A percentile compares a stretch with the other conserved stretches of the same genome.
phyloP scores from a whole-genome alignment of 1,140 invertebrate species.

The Hyposmocoma kahamanoa region DNA sequence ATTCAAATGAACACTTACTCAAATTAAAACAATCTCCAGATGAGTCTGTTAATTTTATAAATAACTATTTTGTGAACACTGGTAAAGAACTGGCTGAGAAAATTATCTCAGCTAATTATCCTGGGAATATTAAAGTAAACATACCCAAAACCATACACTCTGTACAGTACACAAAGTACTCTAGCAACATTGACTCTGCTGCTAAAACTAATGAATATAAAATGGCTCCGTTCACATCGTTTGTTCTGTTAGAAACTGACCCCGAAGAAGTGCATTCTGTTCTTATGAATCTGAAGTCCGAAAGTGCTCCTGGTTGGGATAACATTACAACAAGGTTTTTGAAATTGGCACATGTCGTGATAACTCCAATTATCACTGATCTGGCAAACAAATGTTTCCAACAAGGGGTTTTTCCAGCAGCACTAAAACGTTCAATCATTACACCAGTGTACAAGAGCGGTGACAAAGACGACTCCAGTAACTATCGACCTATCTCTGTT shows the following conservation, averaged over 20 bases:
- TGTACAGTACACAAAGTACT: too few relatives aligned
- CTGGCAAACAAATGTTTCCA: background rate
- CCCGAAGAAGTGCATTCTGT: background rate
- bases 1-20: background rate
- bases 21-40: background rate
- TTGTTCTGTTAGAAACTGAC: background rate
- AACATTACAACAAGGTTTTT: background rate
- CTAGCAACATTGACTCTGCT: too few relatives aligned
- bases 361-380: background rate
- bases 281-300: background rate
- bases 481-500: background rate
- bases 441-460: background rate
- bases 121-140: background rate
- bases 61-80: conserved; percentile 2
- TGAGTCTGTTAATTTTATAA: background rate
- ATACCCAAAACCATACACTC: background rate
- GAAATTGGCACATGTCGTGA: background rate
- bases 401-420: background rate
- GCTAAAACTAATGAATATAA: too few relatives aligned
- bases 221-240: background rate
- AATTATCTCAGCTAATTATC: background rate
- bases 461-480: background rate
- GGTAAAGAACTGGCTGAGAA: conserved; percentile 1
- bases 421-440: background rate
- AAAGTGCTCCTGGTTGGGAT: background rate